These are phyloP conservation scores for Macrosiphum euphorbiae DNA, from an alignment of 2,888 invertebrate species.

Conservation along the genomic window DNA sequence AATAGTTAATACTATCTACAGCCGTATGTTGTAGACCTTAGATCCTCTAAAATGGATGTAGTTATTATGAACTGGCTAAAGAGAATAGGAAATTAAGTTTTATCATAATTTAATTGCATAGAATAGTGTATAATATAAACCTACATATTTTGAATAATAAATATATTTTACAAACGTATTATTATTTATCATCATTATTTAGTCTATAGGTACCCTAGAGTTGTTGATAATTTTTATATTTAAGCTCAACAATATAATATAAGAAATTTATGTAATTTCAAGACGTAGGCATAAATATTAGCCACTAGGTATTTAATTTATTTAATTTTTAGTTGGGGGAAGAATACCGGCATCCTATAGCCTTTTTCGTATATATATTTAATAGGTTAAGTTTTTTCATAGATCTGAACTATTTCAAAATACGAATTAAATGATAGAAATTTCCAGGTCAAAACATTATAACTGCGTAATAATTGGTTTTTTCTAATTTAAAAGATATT, in stretches of 20 bases:
- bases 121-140: too few relatives aligned
- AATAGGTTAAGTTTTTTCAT: neutral
- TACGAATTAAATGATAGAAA: too few relatives aligned
- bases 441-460: too few relatives aligned
- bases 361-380: neutral
- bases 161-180: neutral
- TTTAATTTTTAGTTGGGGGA: neutral
- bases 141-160: neutral
- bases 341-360: neutral
- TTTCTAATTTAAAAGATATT: too few relatives aligned
- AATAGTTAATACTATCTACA: neutral
- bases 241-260: neutral
- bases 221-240: neutral
- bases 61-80: neutral
- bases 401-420: neutral
- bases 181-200: neutral
- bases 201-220: neutral
- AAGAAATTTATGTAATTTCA: too few relatives aligned
- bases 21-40: too few relatives aligned
- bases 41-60: neutral
- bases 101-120: neutral
- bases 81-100: neutral
- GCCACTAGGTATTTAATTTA: too few relatives aligned
- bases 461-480: too few relatives aligned
- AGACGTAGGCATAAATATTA: neutral